A percentile compares a stretch with the other conserved stretches of the same genome.
phyloP scores from a whole-genome alignment of 2,113 vertebrate genomes.

The Hippocampus mohnikei region DNA sequence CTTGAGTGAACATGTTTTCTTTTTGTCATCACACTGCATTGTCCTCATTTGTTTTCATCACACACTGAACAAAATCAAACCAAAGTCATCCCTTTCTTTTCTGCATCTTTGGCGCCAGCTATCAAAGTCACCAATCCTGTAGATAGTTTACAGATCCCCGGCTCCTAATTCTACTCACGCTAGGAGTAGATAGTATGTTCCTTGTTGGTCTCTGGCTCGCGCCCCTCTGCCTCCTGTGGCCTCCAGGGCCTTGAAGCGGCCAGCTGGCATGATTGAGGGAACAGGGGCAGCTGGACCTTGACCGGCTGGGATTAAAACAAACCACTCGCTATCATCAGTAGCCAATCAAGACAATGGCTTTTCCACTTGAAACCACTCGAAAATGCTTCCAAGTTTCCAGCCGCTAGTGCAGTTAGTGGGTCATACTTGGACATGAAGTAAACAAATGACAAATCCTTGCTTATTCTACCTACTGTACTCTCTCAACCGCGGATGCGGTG shows the following conservation, averaged over 20 bases:
- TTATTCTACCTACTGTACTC: slow-evolving; percentile 27
- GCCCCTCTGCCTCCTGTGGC: slow-evolving; percentile 34
- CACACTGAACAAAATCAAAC: slow-evolving; percentile 17
- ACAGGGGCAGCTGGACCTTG: slow-evolving; percentile 61
- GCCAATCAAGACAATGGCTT: slow-evolving; percentile 50
- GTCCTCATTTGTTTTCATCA: slow-evolving; percentile 37
- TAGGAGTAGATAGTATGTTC: slow-evolving; percentile 31
- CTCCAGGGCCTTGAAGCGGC: slow-evolving; percentile 36
- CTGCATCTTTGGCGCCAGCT: slow-evolving; percentile 23
- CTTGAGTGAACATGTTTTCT: slow-evolving; percentile 18
- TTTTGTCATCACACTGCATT: slow-evolving; percentile 14
- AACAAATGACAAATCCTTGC: slow-evolving; percentile 35
- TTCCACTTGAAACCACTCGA: slow-evolving; percentile 41
- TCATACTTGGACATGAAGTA: slow-evolving; percentile 48
- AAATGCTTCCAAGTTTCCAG: slow-evolving; percentile 45
- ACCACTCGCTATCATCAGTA: slow-evolving; percentile 44
- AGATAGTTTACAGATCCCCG: slow-evolving; percentile 34
- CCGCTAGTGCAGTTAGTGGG: slow-evolving; percentile 36
- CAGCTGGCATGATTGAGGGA: slow-evolving; percentile 54
- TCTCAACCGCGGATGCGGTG: slow-evolving; percentile 26
- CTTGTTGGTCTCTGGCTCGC: slow-evolving; percentile 17
- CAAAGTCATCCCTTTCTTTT: slow-evolving; percentile 29
- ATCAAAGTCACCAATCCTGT: slow-evolving; percentile 51
- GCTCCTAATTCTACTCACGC: slow-evolving; percentile 36
- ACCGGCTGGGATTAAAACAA: slow-evolving; percentile 55